A percentile compares a stretch with the other conserved stretches of the same genome.
phyloP scores from a whole-genome alignment of 2,113 vertebrate genomes.

The Ginglymostoma cirratum region DNA sequence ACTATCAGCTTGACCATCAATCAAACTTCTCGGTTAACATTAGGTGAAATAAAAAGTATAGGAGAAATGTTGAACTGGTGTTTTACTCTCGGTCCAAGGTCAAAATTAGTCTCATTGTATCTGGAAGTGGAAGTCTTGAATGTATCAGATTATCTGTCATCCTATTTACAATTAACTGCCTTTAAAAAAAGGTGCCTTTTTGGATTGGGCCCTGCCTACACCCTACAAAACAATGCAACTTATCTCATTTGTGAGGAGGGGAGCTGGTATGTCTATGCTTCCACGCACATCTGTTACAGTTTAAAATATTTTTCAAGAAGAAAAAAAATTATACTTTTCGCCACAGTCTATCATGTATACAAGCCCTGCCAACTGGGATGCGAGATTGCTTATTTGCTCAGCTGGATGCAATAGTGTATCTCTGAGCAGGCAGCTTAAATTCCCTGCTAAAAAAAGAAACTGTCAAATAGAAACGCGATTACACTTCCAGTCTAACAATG shows the following conservation, averaged over 20 bases:
- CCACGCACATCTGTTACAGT: slow-evolving; percentile 74
- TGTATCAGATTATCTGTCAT: not conserved
- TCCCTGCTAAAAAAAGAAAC: slow-evolving; percentile 26
- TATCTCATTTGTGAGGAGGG: slow-evolving; percentile 46
- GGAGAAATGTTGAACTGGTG: not conserved
- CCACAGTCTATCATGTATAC: slow-evolving; percentile 69
- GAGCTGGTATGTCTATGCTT: slow-evolving; percentile 66
- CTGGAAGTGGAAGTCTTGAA: not conserved
- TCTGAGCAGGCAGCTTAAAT: slow-evolving; percentile 52
- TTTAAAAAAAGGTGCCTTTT: not conserved
- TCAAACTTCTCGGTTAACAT: no score
- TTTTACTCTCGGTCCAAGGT: not conserved
- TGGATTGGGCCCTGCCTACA: not conserved
- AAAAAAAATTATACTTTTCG: slow-evolving; percentile 65
- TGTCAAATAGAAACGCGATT: slow-evolving; percentile 24
- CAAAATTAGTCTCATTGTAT: not conserved
- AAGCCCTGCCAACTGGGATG: slow-evolving; percentile 71
- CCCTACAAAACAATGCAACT: not conserved
- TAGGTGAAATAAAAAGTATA: not conserved
- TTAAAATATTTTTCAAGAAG: slow-evolving; percentile 69
- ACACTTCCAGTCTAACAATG: slow-evolving; percentile 22
- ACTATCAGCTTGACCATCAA: not conserved
- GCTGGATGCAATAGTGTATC: slow-evolving; percentile 67
- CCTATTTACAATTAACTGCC: not conserved
- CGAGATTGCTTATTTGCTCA: slow-evolving; percentile 76